These are phyloP conservation scores for Microplitis manilae DNA, from an alignment of 2,888 invertebrate species.

Conservation along the genomic window DNA sequence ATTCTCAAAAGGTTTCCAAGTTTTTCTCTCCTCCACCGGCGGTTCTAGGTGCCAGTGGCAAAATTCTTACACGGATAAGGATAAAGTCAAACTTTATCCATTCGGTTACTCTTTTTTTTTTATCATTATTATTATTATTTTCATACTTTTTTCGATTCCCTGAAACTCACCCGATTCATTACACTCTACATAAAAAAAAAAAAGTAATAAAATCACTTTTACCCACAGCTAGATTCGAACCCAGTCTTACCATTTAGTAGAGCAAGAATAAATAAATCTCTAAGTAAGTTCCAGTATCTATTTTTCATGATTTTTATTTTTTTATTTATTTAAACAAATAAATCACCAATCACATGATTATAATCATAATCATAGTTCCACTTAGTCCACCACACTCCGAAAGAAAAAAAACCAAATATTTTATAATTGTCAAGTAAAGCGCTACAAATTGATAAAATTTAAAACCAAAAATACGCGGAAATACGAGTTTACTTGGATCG, in stretches of 20 bases:
- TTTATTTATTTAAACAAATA: not conserved
- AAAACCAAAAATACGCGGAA: not conserved
- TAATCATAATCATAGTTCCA: not conserved
- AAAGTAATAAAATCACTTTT: not conserved
- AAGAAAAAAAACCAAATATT: too few species aligned
- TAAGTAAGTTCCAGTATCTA: not conserved
- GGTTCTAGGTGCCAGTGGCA: not conserved
- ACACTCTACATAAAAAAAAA: constrained; percentile 1
- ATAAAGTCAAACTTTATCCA: constrained; percentile 38
- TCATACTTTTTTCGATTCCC: not conserved
- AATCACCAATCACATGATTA: not conserved
- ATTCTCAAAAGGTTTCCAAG: constrained; percentile 19
- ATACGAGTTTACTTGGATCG: too few species aligned
- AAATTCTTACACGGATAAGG: constrained; percentile 31
- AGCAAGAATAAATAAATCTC: not conserved
- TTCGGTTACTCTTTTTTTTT: constrained; percentile 15
- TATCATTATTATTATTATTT: not conserved
- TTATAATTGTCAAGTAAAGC: too few species aligned
- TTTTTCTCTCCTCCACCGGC: not conserved
- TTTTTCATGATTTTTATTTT: not conserved
- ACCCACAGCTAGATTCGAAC: too few species aligned
- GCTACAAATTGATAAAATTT: too few species aligned
- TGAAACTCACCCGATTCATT: not conserved
- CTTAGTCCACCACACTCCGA: too few species aligned
- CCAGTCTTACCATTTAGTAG: not conserved